Conservation (phyloP, 2,888 invertebrate genomes). For the Phymatocera aterrima region DNA sequence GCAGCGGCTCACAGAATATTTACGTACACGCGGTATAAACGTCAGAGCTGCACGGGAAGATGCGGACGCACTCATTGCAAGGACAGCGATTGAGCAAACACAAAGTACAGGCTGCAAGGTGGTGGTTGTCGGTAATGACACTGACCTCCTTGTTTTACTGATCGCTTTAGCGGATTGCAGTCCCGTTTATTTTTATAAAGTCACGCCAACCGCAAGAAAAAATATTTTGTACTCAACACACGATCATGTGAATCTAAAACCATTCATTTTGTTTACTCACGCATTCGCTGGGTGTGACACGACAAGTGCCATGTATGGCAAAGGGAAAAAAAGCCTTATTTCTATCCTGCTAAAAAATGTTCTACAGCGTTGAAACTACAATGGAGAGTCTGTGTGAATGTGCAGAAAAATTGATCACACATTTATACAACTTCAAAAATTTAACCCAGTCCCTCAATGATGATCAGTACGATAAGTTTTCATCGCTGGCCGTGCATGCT, state of each 20-base stretch:
- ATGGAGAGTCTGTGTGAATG: conserved; percentile 21
- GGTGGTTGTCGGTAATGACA: conserved; percentile 49
- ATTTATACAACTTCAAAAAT: conserved; percentile 39
- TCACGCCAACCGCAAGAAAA: conserved; percentile 15
- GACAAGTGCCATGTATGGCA: conserved; percentile 48
- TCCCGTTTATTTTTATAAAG: conserved; percentile 41
- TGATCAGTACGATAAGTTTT: conserved; percentile 34
- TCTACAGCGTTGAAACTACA: conserved; percentile 13
- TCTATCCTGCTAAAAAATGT: conserved; percentile 43
- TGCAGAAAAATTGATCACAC: conserved; percentile 35
- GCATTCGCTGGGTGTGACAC: conserved; percentile 49
- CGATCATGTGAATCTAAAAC: conserved; percentile 41
- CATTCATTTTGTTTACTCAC: conserved; percentile 38
- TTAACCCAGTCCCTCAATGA: neutral
- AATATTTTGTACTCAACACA: conserved; percentile 43
- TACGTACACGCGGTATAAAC: conserved; percentile 43
- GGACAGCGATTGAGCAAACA: conserved; percentile 42
- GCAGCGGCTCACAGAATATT: conserved; percentile 47
- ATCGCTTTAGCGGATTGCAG: conserved; percentile 36
- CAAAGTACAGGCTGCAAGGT: neutral
- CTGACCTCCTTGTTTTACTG: conserved; percentile 47
- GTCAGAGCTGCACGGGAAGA: conserved; percentile 51
- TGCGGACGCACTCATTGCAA: conserved; percentile 52
- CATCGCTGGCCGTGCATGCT: neutral
- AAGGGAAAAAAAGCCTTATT: conserved; percentile 46